Percentiles rank a stretch among this genome's conserved stretches.
Evolutionary conservation across 2,797 vertebrate genomes (phyloP).

Genomic region (Picus viridis): DNA sequence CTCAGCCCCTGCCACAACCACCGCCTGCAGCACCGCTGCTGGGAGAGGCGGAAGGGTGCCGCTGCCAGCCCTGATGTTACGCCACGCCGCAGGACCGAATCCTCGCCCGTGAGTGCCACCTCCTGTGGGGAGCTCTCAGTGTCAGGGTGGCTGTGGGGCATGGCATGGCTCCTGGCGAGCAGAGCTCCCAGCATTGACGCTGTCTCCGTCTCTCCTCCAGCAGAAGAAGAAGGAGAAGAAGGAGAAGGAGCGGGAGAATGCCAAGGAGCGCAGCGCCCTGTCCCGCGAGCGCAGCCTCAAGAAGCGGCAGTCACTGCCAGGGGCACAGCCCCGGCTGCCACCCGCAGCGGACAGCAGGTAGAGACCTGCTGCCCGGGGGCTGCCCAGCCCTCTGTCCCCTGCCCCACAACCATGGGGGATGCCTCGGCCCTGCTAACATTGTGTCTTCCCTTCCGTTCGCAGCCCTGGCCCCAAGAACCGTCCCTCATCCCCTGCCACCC

Average conservation of each 20-base stretch:
- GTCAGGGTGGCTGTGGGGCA: neutral
- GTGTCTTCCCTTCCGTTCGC: neutral
- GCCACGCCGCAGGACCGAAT: slow-evolving; percentile 83
- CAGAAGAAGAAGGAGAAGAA: slow-evolving; percentile 95
- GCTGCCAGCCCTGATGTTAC: slow-evolving; percentile 88
- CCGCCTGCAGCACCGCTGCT: slow-evolving; percentile 87
- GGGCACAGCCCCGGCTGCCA: slow-evolving; percentile 65
- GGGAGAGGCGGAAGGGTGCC: slow-evolving; percentile 87
- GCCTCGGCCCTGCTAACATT: accelerated
- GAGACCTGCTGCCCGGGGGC: neutral
- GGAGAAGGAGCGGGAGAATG: slow-evolving; percentile 95
- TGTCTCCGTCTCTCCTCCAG: neutral
- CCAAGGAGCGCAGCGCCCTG: slow-evolving; percentile 92
- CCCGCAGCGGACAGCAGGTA: slow-evolving; percentile 8
- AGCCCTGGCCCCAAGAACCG: slow-evolving; percentile 87
- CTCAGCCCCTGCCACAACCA: slow-evolving; percentile 87
- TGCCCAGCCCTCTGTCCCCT: neutral
- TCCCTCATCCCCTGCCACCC: slow-evolving; percentile 84
- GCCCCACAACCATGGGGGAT: accelerated
- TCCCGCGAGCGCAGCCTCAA: slow-evolving; percentile 89
- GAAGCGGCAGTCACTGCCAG: slow-evolving; percentile 89
- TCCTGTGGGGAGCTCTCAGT: accelerated
- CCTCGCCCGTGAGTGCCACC: slow-evolving; percentile 83
- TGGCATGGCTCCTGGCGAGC: accelerated
- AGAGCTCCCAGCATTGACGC: accelerated